Evolutionary conservation across 2,888 invertebrate species (phyloP).

Genomic region (Cerceris ruficornis): DNA sequence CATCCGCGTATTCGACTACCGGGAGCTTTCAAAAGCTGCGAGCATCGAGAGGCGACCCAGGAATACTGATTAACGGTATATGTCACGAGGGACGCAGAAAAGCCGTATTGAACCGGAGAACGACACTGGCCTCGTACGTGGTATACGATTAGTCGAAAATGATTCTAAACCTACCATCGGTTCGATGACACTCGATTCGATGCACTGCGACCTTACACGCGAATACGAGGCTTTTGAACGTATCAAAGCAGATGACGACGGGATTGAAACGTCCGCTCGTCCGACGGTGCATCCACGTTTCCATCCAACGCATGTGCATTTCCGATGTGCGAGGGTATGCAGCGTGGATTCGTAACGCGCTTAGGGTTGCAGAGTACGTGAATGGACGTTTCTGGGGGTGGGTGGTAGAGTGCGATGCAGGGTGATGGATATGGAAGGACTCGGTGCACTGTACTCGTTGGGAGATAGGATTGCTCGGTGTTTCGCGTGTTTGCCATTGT

Average conservation of each 20-base stretch:
- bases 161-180: slow-evolving; percentile 43
- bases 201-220: slow-evolving; percentile 26
- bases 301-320: not conserved
- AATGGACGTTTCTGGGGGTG: no score
- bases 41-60: not conserved
- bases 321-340: not conserved
- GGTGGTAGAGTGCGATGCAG: not conserved
- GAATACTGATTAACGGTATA: slow-evolving; percentile 46
- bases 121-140: slow-evolving; percentile 10
- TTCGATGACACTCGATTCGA: slow-evolving; percentile 37
- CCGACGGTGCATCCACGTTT: slow-evolving; percentile 20
- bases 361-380: no score
- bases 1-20: not conserved
- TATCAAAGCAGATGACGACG: slow-evolving; percentile 47
- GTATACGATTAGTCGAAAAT: slow-evolving; percentile 42
- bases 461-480: no score
- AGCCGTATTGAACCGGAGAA: slow-evolving; percentile 31
- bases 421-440: slow-evolving; percentile 46
- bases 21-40: slow-evolving; percentile 8
- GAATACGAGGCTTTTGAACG: slow-evolving; percentile 46
- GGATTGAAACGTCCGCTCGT: slow-evolving; percentile 42
- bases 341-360: slow-evolving; percentile 6
- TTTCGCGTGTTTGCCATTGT: no score
- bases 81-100: slow-evolving; percentile 24
- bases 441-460: slow-evolving; percentile 51